A percentile compares a stretch with the other conserved stretches of the same genome.
Conservation (phyloP, 2,113 vertebrate genomes). For the Bagarius yarrelli region DNA sequence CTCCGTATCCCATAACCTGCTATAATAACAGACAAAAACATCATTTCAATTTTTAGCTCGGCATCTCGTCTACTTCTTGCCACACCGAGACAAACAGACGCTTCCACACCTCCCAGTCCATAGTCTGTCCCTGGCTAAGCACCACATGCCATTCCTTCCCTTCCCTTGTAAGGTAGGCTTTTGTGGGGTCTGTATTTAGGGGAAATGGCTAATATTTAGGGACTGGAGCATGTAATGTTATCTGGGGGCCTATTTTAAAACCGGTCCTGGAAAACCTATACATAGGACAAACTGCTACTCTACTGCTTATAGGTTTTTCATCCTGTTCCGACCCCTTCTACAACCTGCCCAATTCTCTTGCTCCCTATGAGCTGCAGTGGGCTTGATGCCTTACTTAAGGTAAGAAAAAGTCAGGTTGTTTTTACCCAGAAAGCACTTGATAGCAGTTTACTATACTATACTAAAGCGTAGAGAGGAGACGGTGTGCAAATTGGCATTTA, state of each 20-base stretch:
- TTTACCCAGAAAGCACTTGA: neutral
- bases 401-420: neutral
- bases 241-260: constrained; percentile 73
- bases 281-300: constrained; percentile 67
- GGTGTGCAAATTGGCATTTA: neutral
- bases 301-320: constrained; percentile 65
- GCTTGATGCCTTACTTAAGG: neutral
- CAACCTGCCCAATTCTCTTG: neutral
- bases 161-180: constrained; percentile 75
- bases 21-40: constrained; percentile 13
- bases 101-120: constrained; percentile 34
- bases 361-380: neutral
- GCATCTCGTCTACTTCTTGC: constrained; percentile 30
- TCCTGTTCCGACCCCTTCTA: constrained; percentile 45
- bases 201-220: constrained; percentile 78
- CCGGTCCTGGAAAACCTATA: constrained; percentile 69
- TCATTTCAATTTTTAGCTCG: constrained; percentile 28
- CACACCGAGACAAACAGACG: constrained; percentile 32
- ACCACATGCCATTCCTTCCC: constrained; percentile 62
- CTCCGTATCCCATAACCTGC: neutral
- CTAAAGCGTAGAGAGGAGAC: neutral
- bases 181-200: constrained; percentile 79
- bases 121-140: constrained; percentile 54
- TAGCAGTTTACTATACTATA: neutral
- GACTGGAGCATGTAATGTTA: constrained; percentile 74